phyloP scores from a whole-genome alignment of 2,113 vertebrate species.

The Lycocorax pyrrhopterus region DNA sequence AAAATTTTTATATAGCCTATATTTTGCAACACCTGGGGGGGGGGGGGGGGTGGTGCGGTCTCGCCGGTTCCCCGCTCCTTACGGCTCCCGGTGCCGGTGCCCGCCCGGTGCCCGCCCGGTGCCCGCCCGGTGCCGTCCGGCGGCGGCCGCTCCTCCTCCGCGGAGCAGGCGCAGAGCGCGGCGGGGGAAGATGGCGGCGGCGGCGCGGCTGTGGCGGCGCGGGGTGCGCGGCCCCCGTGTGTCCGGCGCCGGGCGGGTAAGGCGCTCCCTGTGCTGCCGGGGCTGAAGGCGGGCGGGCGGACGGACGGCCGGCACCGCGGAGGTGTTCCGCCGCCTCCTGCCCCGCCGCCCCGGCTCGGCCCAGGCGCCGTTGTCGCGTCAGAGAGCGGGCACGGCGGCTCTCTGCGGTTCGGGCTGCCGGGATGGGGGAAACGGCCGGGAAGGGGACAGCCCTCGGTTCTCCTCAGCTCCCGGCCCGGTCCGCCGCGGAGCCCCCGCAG shows the following conservation, averaged over 20 bases:
- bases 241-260: background rate
- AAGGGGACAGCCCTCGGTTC: no score
- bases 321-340: no score
- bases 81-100: background rate
- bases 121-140: background rate
- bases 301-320: no score
- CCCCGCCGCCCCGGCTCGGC: background rate
- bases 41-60: no score
- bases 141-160: background rate
- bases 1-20: accelerated
- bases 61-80: no score
- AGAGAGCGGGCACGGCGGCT: background rate
- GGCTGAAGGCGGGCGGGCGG: background rate
- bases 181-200: background rate
- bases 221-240: accelerated
- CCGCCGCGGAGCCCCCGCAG: background rate
- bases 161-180: background rate
- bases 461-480: background rate
- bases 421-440: accelerated
- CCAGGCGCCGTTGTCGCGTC: background rate
- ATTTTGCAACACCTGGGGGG: accelerated
- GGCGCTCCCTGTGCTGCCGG: background rate
- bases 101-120: background rate
- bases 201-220: accelerated
- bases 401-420: background rate